These are phyloP conservation scores for Pelvicachromis taeniatus DNA, from an alignment of 2,113 vertebrate genomes.

Conservation along the genomic window DNA sequence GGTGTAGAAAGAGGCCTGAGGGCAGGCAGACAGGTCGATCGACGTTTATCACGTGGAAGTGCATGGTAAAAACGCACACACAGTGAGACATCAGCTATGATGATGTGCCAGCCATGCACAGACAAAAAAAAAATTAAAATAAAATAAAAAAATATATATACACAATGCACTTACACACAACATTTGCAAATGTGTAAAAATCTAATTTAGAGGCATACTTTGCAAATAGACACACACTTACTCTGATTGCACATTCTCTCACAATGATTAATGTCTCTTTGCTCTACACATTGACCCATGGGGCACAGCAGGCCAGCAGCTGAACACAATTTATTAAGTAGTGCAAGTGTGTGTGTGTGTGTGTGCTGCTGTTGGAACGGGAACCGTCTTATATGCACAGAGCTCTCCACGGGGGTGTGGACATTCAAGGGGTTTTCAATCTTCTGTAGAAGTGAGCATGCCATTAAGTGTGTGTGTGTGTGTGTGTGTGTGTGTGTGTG, in stretches of 20 bases:
- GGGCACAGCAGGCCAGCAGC: conserved; percentile 56
- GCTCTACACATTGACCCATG: conserved; percentile 49
- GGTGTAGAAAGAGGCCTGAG: conserved; percentile 23
- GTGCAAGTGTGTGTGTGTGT: neutral
- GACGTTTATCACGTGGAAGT: conserved; percentile 7
- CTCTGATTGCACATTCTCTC: conserved; percentile 34
- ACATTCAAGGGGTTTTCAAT: conserved; percentile 24
- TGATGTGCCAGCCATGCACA: neutral
- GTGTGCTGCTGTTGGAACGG: neutral
- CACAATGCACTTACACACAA: neutral
- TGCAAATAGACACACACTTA: neutral
- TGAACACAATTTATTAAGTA: conserved; percentile 64
- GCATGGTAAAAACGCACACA: neutral
- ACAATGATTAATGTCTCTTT: conserved; percentile 66
- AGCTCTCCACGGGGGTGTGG: conserved; percentile 2
- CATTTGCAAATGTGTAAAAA: neutral
- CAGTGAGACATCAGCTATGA: neutral
- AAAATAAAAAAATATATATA: neutral
- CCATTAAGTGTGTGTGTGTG: neutral
- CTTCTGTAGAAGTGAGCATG: neutral
- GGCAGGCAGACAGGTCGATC: conserved; percentile 18
- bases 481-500: neutral
- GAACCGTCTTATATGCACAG: neutral
- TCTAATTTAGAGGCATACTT: neutral
- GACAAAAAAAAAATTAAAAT: neutral